Base-by-base conservation (phyloP, 2,113 vertebrate genomes). In the Corythaeola cristata region DNA sequence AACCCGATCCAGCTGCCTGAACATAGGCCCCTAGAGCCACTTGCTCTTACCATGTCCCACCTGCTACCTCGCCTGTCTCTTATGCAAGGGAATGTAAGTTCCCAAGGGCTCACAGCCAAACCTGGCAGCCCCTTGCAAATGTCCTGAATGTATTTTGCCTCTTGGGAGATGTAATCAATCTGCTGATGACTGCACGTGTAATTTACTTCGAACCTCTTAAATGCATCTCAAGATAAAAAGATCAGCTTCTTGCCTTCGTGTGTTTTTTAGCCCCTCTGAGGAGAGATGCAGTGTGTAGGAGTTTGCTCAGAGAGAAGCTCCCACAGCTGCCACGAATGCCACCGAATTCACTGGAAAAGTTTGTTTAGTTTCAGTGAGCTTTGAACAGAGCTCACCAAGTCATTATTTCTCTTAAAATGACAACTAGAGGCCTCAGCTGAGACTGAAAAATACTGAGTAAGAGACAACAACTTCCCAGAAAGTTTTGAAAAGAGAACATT, bases 11-110 rank as follows among this genome's bases (percentile, higher is more conserved):
- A 37, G 5, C 12, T 85, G 66, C 67, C 66, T 90, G 22, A 88
- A 64, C 2, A 2, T 4, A 63, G 26, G 17, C 17, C 27, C 18
- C 20, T 63, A 30, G 12, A 53, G 47, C 39, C 56, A 49, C 33
- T 71, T 74, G 20, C 21, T 52, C 44, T 39, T 83, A 19, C 44
- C 5, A 4, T 8, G 24, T 69, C 35, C 52, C 8, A 5, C 71
- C 45, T 52, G 33, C 26, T 68, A 39, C 44, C 76, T 58, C 11
- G 0, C 11, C 52, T 33, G 19, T 23, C 64, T 53, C n/a, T 66
- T 19, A 47, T 0, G 0, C 3, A 1, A 1, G 30, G 30, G 21
- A 95, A 58, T 2, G 12, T 26, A 60, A 37, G 47, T 64, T 85
- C 33, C 60, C 49, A 56, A 21, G 62, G 37, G 32, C 39, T 74